Base-by-base conservation (phyloP, 2,797 vertebrate genomes). In the Eulemur rubriventer region DNA sequence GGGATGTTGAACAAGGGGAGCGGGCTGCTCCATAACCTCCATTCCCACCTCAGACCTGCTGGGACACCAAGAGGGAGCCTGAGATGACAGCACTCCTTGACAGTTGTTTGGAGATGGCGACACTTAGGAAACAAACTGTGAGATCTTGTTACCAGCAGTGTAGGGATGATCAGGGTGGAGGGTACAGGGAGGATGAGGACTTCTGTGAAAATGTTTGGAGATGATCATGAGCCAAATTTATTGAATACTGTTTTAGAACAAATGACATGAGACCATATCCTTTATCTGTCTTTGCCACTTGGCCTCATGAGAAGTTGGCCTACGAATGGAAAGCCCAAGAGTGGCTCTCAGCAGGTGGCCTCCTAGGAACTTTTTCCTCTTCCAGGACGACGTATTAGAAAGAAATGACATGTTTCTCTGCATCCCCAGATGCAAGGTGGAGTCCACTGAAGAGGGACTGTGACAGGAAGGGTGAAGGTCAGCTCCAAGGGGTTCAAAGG, bases 401-500 rank as follows among this genome's bases (percentile, higher is more conserved):
- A 86, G n/a, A 84, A 95, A 46, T 3, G 10, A 2, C 20, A 13
- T 17, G 9, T 33, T 28, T 91, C 55, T 30, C 18, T 92, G 57
- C 0, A 7, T 41, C 26, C 35, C 92, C 33, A 28, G 41, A 85
- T 30, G 18, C 11, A 20, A 61, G 26, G 11, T 46, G 46, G 24
- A 92, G 28, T 35, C 75, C 11, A 3, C 6, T 83, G 83, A 91
- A 78, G 41, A 94, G 57, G 52, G 24, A 52, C 16, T 46, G n/a
- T 70, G 61, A 35, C 81, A 96, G 84, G 35, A 11, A 84, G 85
- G 28, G 81, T 20, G 46, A 59, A 96, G 89, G 67, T 97, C 69
- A 94, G 41, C 46, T 84, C 91, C 84, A 73, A 43, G 69, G n/a
- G 72, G n/a, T 35, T 87, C 24, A 67, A 72, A 87, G 30, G 0